phyloP scores from a whole-genome alignment of 2,797 vertebrate genomes.

The Esox masquinongy region DNA sequence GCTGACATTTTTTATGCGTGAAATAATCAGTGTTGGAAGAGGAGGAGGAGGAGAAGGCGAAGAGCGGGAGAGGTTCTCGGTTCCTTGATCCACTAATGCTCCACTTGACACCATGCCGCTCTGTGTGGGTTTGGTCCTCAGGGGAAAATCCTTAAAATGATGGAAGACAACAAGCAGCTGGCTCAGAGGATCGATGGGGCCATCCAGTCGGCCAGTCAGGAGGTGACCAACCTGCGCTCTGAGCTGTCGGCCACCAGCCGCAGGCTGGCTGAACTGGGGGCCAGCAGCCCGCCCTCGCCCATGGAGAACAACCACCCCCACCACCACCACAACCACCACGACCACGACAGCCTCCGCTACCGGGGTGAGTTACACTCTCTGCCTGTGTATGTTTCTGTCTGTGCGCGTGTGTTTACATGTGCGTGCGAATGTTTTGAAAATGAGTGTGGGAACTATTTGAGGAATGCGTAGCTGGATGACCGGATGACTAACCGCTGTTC shows the following conservation, averaged over 20 bases:
- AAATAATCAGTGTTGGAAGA: conserved; percentile 60
- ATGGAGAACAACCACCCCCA: conserved; percentile 82
- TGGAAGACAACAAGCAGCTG: conserved; percentile 95
- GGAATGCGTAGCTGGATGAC: conserved; percentile 50
- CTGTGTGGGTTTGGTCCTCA: conserved; percentile 85
- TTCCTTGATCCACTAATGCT: conserved; percentile 52
- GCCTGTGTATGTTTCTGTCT: not conserved
- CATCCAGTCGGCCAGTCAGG: conserved; percentile 89
- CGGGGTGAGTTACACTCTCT: conserved; percentile 59
- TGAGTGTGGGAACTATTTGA: conserved; percentile 51
- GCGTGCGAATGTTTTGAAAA: conserved; percentile 52
- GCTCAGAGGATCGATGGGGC: conserved; percentile 90
- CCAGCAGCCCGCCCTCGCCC: conserved; percentile 70
- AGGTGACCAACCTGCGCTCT: conserved; percentile 88
- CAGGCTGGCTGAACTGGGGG: conserved; percentile 87
- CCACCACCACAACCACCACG: conserved; percentile 78
- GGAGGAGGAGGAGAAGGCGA: conserved; percentile 33
- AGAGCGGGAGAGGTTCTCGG: conserved; percentile 30
- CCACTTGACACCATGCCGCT: conserved; percentile 83
- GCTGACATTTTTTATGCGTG: conserved; percentile 39
- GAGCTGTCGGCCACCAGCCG: conserved; percentile 90
- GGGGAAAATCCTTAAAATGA: conserved; percentile 92
- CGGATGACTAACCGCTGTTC: conserved; percentile 33
- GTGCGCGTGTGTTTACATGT: conserved; percentile 3
- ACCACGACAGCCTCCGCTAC: conserved; percentile 66